phyloP scores from a whole-genome alignment of 2,113 vertebrate genomes.

The Donacobius atricapilla region DNA sequence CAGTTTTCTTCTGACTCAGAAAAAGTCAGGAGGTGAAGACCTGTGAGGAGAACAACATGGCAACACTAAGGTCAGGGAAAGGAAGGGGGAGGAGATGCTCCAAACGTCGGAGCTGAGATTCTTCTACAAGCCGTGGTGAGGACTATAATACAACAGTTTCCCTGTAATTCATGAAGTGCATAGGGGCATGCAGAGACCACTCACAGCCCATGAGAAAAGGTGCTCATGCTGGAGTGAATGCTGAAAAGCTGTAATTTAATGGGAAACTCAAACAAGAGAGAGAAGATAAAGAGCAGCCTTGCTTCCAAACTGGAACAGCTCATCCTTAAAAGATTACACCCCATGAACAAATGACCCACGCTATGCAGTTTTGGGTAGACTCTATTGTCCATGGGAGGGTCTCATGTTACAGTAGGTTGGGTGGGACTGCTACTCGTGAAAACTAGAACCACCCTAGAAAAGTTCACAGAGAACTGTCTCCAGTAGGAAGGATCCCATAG shows the following conservation, averaged over 20 bases:
- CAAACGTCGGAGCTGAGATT: neutral
- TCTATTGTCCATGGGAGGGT: too few relatives aligned
- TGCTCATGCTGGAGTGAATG: neutral
- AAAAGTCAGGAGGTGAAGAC: neutral
- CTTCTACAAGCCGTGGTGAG: neutral
- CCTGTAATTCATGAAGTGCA: neutral
- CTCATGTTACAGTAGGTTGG: accelerated
- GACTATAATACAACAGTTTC: neutral
- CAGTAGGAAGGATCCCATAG: accelerated
- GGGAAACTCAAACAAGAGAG: neutral
- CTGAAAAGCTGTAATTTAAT: neutral
- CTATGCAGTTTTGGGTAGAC: neutral
- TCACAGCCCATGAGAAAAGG: neutral
- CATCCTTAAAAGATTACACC: neutral
- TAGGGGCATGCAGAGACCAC: neutral
- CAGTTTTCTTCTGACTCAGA: neutral
- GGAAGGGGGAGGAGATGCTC: neutral
- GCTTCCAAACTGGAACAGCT: neutral
- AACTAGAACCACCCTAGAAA: neutral
- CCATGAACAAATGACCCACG: neutral
- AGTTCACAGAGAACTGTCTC: neutral
- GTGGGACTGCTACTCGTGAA: neutral
- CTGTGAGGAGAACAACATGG: neutral
- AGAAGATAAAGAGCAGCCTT: neutral
- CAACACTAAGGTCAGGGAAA: neutral